Percentiles rank a stretch among this genome's conserved stretches.
Conservation (phyloP, 2,888 invertebrate species). For the Eulithis prunata region DNA sequence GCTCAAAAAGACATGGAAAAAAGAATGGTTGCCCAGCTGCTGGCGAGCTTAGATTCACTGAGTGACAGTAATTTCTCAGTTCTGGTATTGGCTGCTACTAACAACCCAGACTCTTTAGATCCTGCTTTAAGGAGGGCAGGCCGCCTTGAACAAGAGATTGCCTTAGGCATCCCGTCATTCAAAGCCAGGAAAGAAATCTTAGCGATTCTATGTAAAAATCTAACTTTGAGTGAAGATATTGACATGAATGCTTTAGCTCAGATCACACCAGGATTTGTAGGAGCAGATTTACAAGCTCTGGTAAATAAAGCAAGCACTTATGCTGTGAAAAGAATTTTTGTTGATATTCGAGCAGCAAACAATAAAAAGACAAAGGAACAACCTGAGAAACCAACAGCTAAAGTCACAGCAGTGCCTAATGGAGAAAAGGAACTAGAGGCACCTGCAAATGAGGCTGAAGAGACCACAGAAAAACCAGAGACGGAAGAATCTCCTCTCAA, state of each 20-base stretch:
- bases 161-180: slow-evolving; percentile 96
- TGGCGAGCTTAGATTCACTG: slow-evolving; percentile 94
- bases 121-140: slow-evolving; percentile 96
- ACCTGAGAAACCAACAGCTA: slow-evolving; percentile 44
- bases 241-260: slow-evolving; percentile 90
- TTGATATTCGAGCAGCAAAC: slow-evolving; percentile 60
- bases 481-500: slow-evolving; percentile 38
- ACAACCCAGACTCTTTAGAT: slow-evolving; percentile 95
- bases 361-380: slow-evolving; percentile 36
- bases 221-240: slow-evolving; percentile 88
- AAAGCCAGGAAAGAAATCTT: slow-evolving; percentile 92
- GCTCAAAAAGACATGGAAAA: slow-evolving; percentile 98
- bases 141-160: slow-evolving; percentile 96
- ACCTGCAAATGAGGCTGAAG: slow-evolving; percentile 43
- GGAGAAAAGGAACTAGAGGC: slow-evolving; percentile 58
- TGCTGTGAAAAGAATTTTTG: slow-evolving; percentile 88
- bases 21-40: slow-evolving; percentile 96
- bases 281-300: slow-evolving; percentile 95
- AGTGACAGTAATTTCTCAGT: slow-evolving; percentile 85
- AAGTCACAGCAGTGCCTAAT: slow-evolving; percentile 63
- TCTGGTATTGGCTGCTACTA: slow-evolving; percentile 97
- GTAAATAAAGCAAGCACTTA: slow-evolving; percentile 94
- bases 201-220: slow-evolving; percentile 86
- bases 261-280: slow-evolving; percentile 97
- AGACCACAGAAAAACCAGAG: slow-evolving; percentile 50